A percentile compares a stretch with the other conserved stretches of the same genome.
Evolutionary conservation across 2,797 vertebrate genomes (phyloP).

Genomic region (Gallinago nigripennis): DNA sequence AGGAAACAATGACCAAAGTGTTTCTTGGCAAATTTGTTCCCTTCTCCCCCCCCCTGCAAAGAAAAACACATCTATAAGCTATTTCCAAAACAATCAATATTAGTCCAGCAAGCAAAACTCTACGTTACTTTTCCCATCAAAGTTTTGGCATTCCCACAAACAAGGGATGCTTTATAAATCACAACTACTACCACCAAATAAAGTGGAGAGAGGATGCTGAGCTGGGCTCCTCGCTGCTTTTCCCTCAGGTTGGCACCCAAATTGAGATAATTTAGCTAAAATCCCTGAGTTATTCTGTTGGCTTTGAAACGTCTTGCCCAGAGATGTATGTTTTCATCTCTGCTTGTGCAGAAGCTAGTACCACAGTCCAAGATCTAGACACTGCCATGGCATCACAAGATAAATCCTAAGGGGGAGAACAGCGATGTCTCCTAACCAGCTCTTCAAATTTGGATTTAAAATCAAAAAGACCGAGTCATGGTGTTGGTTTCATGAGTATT

Average conservation of each 20-base stretch:
- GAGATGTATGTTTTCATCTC: neutral
- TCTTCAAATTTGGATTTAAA: neutral
- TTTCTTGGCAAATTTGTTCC: conserved; percentile 44
- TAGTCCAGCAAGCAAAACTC: conserved; percentile 25
- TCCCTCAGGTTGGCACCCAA: neutral
- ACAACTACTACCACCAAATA: neutral
- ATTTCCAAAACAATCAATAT: conserved; percentile 53
- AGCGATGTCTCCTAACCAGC: neutral
- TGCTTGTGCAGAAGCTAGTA: neutral
- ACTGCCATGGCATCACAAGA: neutral
- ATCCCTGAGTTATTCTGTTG: neutral
- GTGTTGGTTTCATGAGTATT: neutral
- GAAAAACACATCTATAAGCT: conserved; percentile 38
- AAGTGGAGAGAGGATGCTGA: neutral
- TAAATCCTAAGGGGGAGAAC: neutral
- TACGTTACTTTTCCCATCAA: neutral
- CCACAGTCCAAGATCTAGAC: neutral
- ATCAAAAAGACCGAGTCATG: neutral
- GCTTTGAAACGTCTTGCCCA: neutral
- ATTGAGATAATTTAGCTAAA: neutral
- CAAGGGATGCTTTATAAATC: neutral
- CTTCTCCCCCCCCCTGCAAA: neutral
- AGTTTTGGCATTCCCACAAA: neutral
- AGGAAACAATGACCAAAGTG: conserved; percentile 40
- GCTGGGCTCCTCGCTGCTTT: neutral